Conservation (phyloP, 2,797 vertebrate genomes). For the Acomys russatus region DNA sequence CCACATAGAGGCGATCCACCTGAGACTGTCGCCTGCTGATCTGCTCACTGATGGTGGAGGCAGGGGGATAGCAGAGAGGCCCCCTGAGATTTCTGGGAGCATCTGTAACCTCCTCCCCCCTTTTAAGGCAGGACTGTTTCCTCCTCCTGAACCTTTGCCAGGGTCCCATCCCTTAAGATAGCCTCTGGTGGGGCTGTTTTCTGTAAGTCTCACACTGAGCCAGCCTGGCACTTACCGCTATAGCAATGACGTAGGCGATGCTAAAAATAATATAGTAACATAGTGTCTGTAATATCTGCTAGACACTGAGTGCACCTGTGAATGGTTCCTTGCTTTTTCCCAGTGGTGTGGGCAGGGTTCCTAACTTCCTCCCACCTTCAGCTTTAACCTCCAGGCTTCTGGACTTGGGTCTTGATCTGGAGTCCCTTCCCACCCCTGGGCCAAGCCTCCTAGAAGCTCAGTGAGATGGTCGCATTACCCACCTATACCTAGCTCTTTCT, state of each 20-base stretch:
- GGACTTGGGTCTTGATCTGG: background rate
- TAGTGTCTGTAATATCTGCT: background rate
- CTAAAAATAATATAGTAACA: background rate
- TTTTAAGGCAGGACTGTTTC: too few species aligned
- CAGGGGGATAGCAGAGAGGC: fast-evolving
- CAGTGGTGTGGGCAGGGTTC: background rate
- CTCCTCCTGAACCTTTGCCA: background rate
- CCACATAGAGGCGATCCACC: slow-evolving; percentile 97
- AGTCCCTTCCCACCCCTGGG: background rate
- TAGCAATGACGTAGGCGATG: background rate
- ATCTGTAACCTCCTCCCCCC: background rate
- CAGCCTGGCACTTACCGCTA: background rate
- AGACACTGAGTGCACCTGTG: background rate
- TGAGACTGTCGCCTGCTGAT: slow-evolving; percentile 97
- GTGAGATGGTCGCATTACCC: background rate
- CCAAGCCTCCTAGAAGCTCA: background rate
- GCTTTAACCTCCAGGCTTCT: background rate
- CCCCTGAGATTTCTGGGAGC: slow-evolving; percentile 4
- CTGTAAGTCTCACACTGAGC: background rate
- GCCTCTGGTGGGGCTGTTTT: background rate
- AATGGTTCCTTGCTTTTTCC: fast-evolving
- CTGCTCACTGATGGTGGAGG: slow-evolving; percentile 91
- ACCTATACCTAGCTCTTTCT: fast-evolving
- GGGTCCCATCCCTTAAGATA: background rate
- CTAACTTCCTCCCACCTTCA: background rate